Percentiles rank a stretch among this genome's conserved stretches.
phyloP scores from a whole-genome alignment of 2,888 invertebrate species.

The Melanargia galathea region DNA sequence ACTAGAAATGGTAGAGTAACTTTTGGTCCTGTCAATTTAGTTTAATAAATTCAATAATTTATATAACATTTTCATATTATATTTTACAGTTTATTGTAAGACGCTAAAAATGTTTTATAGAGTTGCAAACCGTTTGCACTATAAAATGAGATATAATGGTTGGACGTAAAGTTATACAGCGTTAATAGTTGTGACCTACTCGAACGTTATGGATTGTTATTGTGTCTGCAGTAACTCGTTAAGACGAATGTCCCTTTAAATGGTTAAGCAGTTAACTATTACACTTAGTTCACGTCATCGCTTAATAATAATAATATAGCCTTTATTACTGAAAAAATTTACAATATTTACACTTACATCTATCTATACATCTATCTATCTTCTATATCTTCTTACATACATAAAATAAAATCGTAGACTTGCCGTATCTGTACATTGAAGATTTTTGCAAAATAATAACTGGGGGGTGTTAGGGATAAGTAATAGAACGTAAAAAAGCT shows the following conservation, averaged over 20 bases:
- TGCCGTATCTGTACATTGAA: too few relatives aligned
- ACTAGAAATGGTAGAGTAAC: not conserved
- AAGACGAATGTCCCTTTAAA: slow-evolving; percentile 33
- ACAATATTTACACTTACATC: too few relatives aligned
- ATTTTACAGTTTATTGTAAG: slow-evolving; percentile 1
- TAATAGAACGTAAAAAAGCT: too few relatives aligned
- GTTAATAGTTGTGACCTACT: slow-evolving; percentile 41
- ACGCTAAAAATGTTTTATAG: not conserved
- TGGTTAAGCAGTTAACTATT: slow-evolving; percentile 14
- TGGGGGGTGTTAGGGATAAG: too few relatives aligned
- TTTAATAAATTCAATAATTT: not conserved
- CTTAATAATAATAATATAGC: not conserved
- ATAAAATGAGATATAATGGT: slow-evolving; percentile 35
- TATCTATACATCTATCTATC: too few relatives aligned
- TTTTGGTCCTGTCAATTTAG: not conserved
- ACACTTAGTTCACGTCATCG: slow-evolving; percentile 11
- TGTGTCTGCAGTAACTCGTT: slow-evolving; percentile 29
- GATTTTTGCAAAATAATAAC: too few relatives aligned
- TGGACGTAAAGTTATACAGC: slow-evolving; percentile 32
- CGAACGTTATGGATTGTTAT: slow-evolving; percentile 37
- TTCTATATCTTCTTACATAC: too few relatives aligned
- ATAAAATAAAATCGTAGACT: too few relatives aligned
- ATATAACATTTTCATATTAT: not conserved
- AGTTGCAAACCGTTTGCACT: slow-evolving; percentile 21
- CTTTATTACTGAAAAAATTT: not conserved